Percentiles rank a stretch among this genome's conserved stretches.
Evolutionary conservation across 2,888 invertebrate species (phyloP).

Genomic region (Plebejus melissa): DNA sequence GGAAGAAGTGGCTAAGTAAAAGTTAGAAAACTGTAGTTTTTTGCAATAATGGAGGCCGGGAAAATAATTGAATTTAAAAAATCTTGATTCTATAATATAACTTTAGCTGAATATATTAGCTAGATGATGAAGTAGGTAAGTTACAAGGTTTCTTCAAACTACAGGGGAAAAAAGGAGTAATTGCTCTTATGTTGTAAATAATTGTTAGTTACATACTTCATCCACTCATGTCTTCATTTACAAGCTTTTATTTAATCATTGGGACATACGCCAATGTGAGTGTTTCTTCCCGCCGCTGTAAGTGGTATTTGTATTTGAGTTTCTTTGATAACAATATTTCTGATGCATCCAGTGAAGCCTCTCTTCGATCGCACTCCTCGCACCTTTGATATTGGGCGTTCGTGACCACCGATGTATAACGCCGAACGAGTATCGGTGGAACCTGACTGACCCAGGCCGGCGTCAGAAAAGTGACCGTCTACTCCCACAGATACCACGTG

Average conservation of each 20-base stretch:
- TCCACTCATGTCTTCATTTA: not conserved
- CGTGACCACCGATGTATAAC: conserved; percentile 94
- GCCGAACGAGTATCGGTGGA: conserved; percentile 90
- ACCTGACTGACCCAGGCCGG: conserved; percentile 84
- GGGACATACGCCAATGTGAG: conserved; percentile 89
- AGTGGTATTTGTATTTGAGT: conserved; percentile 53
- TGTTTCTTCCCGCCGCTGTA: conserved; percentile 83
- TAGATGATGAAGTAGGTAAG: too few relatives aligned
- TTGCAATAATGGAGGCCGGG: too few relatives aligned
- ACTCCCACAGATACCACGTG: conserved; percentile 93
- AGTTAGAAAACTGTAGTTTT: too few relatives aligned
- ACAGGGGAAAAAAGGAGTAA: too few relatives aligned
- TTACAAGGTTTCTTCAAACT: too few relatives aligned
- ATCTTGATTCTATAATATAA: too few relatives aligned
- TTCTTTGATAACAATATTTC: conserved; percentile 81
- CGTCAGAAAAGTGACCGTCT: conserved; percentile 86
- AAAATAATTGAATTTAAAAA: too few relatives aligned
- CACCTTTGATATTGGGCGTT: conserved; percentile 50
- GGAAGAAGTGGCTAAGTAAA: too few relatives aligned
- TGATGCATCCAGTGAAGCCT: conserved; percentile 90
- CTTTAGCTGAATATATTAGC: too few relatives aligned
- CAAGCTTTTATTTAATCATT: conserved; percentile 76
- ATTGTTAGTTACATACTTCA: too few relatives aligned
- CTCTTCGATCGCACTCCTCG: conserved; percentile 84
- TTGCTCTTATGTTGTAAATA: too few relatives aligned